Evolutionary conservation across 2,113 vertebrate species (phyloP).

Genomic region (Anhinga anhinga): DNA sequence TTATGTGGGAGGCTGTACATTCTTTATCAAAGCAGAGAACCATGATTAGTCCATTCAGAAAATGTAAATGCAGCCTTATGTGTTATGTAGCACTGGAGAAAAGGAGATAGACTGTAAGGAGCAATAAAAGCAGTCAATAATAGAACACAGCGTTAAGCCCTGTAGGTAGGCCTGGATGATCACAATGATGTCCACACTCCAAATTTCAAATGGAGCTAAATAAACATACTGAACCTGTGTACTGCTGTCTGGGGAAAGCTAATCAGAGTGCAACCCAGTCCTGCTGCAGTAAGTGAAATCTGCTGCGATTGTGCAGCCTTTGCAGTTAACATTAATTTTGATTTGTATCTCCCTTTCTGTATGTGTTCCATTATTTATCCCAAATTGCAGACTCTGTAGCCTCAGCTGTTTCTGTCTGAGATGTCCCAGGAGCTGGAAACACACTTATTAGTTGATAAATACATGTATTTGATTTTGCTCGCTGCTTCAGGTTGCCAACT

Average conservation of each 20-base stretch:
- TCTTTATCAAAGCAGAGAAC: constrained; percentile 61
- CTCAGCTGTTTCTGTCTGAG: background rate
- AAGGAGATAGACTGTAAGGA: constrained; percentile 4
- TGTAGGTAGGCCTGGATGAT: background rate
- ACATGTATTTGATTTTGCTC: background rate
- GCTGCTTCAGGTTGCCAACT: background rate
- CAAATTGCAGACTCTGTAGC: background rate
- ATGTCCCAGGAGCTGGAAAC: background rate
- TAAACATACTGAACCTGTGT: background rate
- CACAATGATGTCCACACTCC: background rate
- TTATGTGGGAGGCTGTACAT: constrained; percentile 61
- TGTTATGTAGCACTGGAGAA: constrained; percentile 1
- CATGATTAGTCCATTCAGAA: constrained; percentile 76
- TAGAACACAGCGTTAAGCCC: background rate
- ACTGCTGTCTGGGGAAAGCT: background rate
- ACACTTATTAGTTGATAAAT: background rate
- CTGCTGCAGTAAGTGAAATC: background rate
- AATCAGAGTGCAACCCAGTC: background rate
- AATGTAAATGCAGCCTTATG: constrained; percentile 67
- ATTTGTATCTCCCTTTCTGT: background rate
- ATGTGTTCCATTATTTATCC: background rate
- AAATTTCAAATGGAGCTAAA: background rate
- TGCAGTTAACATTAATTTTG: background rate
- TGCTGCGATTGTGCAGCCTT: background rate
- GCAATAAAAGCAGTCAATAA: background rate